Percentiles rank a stretch among this genome's conserved stretches.
phyloP scores from a whole-genome alignment of 2,888 invertebrate species.

The Campoplex capitator region DNA sequence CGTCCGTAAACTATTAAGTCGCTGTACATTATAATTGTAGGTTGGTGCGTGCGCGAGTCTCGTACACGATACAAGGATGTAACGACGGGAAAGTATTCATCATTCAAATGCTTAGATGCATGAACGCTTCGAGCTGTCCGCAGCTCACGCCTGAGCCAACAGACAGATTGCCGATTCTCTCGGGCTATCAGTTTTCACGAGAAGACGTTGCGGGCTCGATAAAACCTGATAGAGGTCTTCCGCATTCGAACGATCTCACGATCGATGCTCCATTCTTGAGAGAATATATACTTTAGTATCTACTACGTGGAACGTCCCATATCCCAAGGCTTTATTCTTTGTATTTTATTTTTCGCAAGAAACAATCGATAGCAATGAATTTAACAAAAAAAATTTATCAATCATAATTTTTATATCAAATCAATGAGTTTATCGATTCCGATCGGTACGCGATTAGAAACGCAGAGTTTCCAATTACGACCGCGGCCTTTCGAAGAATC shows the following conservation, averaged over 20 bases:
- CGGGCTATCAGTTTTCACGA: slow-evolving; percentile 47
- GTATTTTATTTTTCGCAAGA: not conserved
- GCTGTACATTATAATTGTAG: slow-evolving; percentile 47
- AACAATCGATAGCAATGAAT: not conserved
- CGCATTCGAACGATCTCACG: slow-evolving; percentile 60
- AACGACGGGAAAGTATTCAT: slow-evolving; percentile 58
- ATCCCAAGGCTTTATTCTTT: slow-evolving; percentile 2
- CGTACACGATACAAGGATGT: slow-evolving; percentile 24
- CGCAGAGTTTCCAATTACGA: too few species aligned
- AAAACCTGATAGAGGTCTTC: slow-evolving; percentile 49
- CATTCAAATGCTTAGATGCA: slow-evolving; percentile 35
- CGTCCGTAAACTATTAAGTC: slow-evolving; percentile 41
- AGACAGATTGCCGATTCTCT: slow-evolving; percentile 40
- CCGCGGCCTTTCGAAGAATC: too few species aligned
- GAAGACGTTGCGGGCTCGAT: slow-evolving; percentile 45
- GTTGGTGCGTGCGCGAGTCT: slow-evolving; percentile 53
- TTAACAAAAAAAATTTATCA: slow-evolving; percentile 25
- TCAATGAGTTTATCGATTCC: not conserved
- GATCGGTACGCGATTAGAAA: not conserved
- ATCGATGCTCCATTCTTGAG: slow-evolving; percentile 27
- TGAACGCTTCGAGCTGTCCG: slow-evolving; percentile 27
- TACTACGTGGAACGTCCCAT: slow-evolving; percentile 8
- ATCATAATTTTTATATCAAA: not conserved
- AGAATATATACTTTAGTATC: not conserved
- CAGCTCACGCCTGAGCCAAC: slow-evolving; percentile 37